phyloP scores from a whole-genome alignment of 1,140 invertebrate species.

The Limonius californicus region DNA sequence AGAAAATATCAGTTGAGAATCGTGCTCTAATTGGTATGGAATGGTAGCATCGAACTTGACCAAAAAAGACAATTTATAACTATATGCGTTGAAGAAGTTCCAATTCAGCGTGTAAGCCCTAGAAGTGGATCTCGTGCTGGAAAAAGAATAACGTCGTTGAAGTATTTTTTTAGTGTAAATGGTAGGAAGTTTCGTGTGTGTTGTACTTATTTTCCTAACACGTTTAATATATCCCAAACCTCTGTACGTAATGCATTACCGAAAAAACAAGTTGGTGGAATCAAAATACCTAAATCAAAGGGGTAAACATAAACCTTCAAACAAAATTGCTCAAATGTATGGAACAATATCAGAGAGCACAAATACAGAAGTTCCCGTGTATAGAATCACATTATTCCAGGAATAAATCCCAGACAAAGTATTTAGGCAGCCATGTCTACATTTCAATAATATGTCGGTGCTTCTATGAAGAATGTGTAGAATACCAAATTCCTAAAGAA shows the following conservation, averaged over 20 bases:
- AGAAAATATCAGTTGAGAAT: constrained; percentile 6
- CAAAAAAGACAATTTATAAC: background rate
- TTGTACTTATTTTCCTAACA: no score
- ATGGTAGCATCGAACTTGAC: constrained; percentile 11
- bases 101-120: background rate
- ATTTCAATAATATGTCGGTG: constrained; percentile 6
- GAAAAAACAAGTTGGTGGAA: no score
- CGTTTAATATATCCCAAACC: no score
- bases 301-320: background rate
- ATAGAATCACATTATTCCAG: background rate
- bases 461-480: constrained; percentile 2
- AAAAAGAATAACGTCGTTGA: background rate
- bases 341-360: no score
- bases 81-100: constrained; percentile 4
- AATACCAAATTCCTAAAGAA: constrained; percentile 9
- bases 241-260: no score
- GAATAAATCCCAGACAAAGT: background rate
- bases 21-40: background rate
- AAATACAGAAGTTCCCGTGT: no score
- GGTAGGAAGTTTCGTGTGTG: background rate
- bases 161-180: constrained; percentile 10
- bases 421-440: background rate
- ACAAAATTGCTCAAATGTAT: no score
- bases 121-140: background rate
- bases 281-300: no score